Conservation (phyloP, 2,797 vertebrate genomes). For the Eutrigla gurnardus region DNA sequence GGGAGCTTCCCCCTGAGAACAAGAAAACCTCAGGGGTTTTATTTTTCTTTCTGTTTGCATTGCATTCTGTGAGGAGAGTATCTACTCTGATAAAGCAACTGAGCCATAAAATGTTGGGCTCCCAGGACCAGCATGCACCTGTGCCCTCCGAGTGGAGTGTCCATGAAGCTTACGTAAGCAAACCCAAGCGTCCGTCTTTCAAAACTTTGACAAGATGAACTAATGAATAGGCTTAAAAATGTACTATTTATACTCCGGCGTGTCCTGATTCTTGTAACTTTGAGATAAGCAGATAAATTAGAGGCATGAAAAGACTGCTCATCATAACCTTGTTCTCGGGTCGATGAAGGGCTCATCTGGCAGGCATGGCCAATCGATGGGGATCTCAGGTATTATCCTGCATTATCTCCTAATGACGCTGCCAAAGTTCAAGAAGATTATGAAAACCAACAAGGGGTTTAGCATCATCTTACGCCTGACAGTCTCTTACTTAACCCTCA, state of each 20-base stretch:
- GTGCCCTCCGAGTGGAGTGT: neutral
- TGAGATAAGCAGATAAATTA: constrained; percentile 57
- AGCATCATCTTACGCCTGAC: constrained; percentile 57
- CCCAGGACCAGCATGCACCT: neutral
- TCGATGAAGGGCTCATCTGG: constrained; percentile 72
- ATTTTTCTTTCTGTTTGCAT: neutral
- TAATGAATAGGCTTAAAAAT: constrained; percentile 16
- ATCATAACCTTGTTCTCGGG: constrained; percentile 69
- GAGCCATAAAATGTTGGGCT: constrained; percentile 14
- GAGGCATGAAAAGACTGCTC: constrained; percentile 53
- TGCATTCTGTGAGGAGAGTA: neutral
- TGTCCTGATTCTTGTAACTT: constrained; percentile 32
- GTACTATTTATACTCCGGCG: constrained; percentile 18
- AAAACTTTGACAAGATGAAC: constrained; percentile 24
- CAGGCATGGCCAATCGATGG: constrained; percentile 69
- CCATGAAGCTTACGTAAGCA: constrained; percentile 21
- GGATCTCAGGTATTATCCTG: constrained; percentile 63
- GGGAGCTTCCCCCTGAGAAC: neutral
- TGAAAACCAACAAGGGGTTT: constrained; percentile 72
- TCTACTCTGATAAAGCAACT: neutral
- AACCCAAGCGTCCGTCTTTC: neutral
- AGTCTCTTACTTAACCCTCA: constrained; percentile 33
- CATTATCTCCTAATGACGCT: constrained; percentile 69
- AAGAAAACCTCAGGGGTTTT: no score
- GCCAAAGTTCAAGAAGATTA: constrained; percentile 78